Conservation (phyloP, 2,888 invertebrate species). For the Sesamia inferens region DNA sequence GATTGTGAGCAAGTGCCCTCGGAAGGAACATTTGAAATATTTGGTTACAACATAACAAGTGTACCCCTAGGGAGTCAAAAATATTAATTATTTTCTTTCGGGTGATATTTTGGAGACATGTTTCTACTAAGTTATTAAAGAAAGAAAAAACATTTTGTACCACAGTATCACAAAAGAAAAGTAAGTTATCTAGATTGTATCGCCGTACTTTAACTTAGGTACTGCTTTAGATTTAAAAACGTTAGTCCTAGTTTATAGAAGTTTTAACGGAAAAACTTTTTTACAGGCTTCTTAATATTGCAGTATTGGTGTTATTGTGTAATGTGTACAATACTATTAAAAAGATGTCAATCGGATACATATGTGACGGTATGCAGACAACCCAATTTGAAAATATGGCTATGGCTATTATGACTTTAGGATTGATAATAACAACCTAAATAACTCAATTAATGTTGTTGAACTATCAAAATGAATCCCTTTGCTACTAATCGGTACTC, state of each 20-base stretch:
- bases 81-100: conserved; percentile 17
- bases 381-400: not conserved
- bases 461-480: no score
- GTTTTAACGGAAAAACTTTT: conserved; percentile 23
- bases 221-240: conserved; percentile 20
- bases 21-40: conserved; percentile 29
- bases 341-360: not conserved
- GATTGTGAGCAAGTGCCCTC: conserved; percentile 31
- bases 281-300: not conserved
- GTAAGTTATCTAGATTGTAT: not conserved
- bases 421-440: conserved; percentile 6
- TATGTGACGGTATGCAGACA: not conserved
- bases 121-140: not conserved
- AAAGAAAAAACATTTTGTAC: not conserved
- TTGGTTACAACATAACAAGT: conserved; percentile 14
- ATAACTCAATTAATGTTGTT: no score
- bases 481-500: no score
- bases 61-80: conserved; percentile 7
- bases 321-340: not conserved
- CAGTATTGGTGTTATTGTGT: not conserved
- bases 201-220: conserved; percentile 6
- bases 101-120: not conserved
- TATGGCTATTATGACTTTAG: no score
- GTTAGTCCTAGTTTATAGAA: conserved; percentile 15
- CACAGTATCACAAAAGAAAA: not conserved